Percentiles rank a stretch among this genome's conserved stretches.
Evolutionary conservation across 1,140 invertebrate genomes (phyloP).

Genomic region (Episyrphus balteatus): DNA sequence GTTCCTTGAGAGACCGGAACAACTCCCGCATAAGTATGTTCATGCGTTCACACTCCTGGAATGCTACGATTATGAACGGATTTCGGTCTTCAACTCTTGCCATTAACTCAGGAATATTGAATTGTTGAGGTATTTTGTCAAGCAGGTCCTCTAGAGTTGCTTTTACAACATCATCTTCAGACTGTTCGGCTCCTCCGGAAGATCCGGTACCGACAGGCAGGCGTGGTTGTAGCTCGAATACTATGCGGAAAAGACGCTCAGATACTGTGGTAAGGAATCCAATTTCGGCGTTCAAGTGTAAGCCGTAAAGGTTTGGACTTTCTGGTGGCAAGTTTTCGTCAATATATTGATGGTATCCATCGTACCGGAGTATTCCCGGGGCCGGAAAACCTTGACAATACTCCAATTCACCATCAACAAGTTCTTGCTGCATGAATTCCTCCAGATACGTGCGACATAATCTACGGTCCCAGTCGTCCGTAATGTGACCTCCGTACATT

Average conservation of each 20-base stretch:
- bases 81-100: conserved; percentile 79
- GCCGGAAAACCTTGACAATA: conserved; percentile 71
- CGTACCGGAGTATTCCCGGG: conserved; percentile 78
- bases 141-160: conserved; percentile 74
- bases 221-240: conserved; percentile 86
- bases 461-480: conserved; percentile 87
- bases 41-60: conserved; percentile 95
- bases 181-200: conserved; percentile 47
- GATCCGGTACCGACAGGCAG: conserved; percentile 49
- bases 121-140: conserved; percentile 81
- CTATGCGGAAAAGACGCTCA: conserved; percentile 75
- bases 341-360: conserved; percentile 81
- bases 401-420: conserved; percentile 74
- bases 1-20: conserved; percentile 66
- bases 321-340: conserved; percentile 78
- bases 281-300: conserved; percentile 92
- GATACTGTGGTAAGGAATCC: conserved; percentile 81
- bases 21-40: conserved; percentile 76
- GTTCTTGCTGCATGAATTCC: conserved; percentile 75
- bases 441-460: conserved; percentile 79
- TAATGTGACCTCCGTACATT: conserved; percentile 95
- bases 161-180: conserved; percentile 77
- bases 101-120: conserved; percentile 78
- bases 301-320: conserved; percentile 79
- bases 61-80: conserved; percentile 83